phyloP scores from a whole-genome alignment of 1,140 invertebrate genomes.

The Asbolus verrucosus region DNA sequence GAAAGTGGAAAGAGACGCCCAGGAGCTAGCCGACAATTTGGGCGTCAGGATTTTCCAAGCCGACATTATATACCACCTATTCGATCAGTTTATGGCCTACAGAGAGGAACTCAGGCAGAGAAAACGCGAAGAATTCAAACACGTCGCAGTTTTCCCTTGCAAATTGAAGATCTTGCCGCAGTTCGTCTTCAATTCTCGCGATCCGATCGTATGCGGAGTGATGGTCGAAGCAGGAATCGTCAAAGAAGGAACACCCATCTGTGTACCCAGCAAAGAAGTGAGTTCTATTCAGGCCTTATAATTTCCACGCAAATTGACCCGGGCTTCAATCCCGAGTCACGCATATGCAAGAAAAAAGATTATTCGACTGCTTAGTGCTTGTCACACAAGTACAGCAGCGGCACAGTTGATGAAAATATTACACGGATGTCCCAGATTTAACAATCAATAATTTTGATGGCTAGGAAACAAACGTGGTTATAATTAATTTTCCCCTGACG shows the following conservation, averaged over 20 bases:
- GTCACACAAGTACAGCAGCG: no score
- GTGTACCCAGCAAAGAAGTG: conserved; percentile 95
- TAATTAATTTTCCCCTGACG: no score
- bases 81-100: conserved; percentile 97
- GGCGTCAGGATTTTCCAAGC: conserved; percentile 98
- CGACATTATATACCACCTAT: conserved; percentile 99
- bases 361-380: no score
- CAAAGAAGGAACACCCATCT: conserved; percentile 96
- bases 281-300: no score
- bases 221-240: conserved; percentile 96
- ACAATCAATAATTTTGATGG: no score
- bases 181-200: conserved; percentile 96
- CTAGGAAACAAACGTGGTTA: no score
- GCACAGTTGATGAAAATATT: no score
- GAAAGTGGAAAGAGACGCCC: conserved; percentile 96
- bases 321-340: no score
- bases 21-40: conserved; percentile 94
- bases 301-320: no score
- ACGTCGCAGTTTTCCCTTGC: conserved; percentile 98
- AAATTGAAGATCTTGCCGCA: conserved; percentile 86
- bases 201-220: conserved; percentile 97
- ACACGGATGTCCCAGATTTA: no score
- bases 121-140: conserved; percentile 95
- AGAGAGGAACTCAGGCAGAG: conserved; percentile 93
- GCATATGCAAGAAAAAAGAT: no score